phyloP scores from a whole-genome alignment of 2,113 vertebrate genomes.

The Heterotilapia buettikoferi region DNA sequence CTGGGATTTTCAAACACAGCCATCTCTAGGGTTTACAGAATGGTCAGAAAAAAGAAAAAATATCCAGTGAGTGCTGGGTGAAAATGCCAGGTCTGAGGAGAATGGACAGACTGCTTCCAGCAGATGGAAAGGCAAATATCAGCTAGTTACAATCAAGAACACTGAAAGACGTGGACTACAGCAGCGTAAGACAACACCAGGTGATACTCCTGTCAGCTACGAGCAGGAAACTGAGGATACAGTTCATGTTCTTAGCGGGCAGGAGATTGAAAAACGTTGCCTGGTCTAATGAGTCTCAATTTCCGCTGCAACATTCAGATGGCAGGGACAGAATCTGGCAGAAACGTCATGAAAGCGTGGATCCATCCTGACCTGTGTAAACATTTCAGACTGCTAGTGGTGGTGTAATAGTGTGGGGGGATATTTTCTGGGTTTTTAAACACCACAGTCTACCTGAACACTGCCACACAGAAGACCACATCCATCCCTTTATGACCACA shows the following conservation, averaged over 20 bases:
- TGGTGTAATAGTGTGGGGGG: neutral
- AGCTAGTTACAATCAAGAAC: neutral
- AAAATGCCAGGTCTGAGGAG: neutral
- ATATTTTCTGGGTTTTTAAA: neutral
- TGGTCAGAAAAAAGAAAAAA: neutral
- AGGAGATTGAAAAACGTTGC: accelerated
- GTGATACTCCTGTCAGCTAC: neutral
- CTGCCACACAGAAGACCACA: neutral
- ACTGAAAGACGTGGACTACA: neutral
- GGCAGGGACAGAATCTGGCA: neutral
- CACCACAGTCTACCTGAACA: neutral
- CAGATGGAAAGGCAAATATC: neutral
- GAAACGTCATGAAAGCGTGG: neutral
- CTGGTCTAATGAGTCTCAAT: neutral
- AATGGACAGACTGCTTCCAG: neutral
- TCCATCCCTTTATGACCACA: neutral
- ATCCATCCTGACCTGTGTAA: neutral
- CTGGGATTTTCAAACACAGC: neutral
- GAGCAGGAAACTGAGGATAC: neutral
- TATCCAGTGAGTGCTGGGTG: neutral
- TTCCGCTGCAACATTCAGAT: neutral
- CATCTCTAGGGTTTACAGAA: neutral
- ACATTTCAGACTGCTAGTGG: neutral
- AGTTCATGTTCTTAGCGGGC: neutral
- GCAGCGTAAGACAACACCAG: neutral